Conservation (phyloP, 2,888 invertebrate species). For the Drosophila siamana region DNA sequence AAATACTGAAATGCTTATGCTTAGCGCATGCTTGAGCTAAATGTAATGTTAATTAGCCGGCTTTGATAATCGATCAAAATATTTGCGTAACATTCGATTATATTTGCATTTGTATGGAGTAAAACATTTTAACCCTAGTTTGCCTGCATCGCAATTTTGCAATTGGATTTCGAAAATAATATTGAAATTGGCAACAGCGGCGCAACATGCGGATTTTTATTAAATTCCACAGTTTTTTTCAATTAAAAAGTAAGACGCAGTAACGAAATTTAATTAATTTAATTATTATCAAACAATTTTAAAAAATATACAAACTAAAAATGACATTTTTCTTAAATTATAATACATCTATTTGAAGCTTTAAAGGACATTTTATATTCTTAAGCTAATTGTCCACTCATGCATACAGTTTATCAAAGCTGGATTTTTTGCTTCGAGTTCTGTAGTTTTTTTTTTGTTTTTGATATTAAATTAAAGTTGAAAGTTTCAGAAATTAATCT, state of each 20-base stretch:
- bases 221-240: background rate
- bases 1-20: background rate
- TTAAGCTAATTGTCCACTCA: no score
- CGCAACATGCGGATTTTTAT: background rate
- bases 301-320: no score
- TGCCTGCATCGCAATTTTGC: conserved; percentile 3
- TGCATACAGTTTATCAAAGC: no score
- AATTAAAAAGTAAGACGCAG: background rate
- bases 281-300: background rate
- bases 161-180: background rate
- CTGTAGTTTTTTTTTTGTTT: no score
- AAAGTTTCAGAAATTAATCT: no score
- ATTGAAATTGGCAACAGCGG: conserved; percentile 4
- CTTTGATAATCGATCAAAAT: conserved; percentile 23
- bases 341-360: no score
- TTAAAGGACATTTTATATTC: no score
- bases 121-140: conserved; percentile 23
- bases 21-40: background rate
- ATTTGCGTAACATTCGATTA: conserved; percentile 36
- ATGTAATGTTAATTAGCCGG: conserved; percentile 12
- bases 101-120: conserved; percentile 12
- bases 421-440: no score
- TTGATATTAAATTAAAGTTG: no score
- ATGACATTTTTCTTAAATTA: no score
- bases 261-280: background rate